phyloP scores from a whole-genome alignment of 2,888 invertebrate species.

The Protonemura montana region DNA sequence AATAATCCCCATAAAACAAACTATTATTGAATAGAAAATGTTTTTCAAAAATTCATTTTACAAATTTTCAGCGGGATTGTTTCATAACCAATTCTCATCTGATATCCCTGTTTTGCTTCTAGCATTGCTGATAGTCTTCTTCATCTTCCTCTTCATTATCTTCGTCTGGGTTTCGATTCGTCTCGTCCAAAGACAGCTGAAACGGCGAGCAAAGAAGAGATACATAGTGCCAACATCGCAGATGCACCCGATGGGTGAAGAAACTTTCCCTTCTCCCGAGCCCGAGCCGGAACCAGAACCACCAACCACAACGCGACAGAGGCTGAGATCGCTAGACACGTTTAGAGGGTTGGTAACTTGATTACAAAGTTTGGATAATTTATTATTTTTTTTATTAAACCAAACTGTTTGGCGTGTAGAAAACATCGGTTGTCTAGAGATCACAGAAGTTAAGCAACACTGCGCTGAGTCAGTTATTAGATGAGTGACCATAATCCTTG shows the following conservation, averaged over 20 bases:
- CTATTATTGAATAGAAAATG: no score
- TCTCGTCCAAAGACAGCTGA: neutral
- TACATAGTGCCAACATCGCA: constrained; percentile 45
- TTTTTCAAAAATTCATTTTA: no score
- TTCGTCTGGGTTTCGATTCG: constrained; percentile 46
- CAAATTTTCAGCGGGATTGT: no score
- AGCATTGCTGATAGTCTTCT: constrained; percentile 41
- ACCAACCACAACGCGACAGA: constrained; percentile 45
- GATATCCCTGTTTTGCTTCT: no score
- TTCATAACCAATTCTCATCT: no score
- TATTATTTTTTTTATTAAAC: neutral
- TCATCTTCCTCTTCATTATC: constrained; percentile 44
- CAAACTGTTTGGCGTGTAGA: no score
- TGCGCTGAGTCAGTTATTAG: no score
- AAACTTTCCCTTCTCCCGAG: neutral
- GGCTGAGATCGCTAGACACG: constrained; percentile 55
- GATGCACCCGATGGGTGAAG: neutral
- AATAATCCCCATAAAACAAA: no score
- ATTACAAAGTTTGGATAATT: no score
- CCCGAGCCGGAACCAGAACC: constrained; percentile 18
- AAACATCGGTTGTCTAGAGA: no score
- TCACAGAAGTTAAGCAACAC: no score
- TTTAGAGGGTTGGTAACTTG: constrained; percentile 53
- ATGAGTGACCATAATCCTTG: no score
- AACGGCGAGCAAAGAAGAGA: constrained; percentile 25